Evolutionary conservation across 1,140 invertebrate species (phyloP).

Genomic region (Phymorhynchus buccinoides): DNA sequence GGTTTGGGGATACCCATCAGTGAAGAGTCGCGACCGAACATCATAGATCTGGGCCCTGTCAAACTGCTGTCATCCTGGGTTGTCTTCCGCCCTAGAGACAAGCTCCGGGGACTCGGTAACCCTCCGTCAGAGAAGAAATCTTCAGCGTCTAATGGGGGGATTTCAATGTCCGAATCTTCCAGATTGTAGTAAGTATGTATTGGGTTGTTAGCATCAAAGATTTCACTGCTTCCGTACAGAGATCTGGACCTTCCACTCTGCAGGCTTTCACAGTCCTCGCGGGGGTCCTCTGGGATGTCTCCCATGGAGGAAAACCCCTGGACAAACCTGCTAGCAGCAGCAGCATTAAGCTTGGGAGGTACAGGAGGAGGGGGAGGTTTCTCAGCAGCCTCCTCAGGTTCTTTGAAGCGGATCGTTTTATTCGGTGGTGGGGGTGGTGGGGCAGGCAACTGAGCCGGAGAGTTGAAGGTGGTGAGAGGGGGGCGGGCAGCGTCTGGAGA

Average conservation of each 20-base stretch:
- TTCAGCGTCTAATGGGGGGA: constrained; percentile 55
- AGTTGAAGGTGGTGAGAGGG: constrained; percentile 30
- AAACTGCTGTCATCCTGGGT: constrained; percentile 33
- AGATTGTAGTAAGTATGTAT: constrained; percentile 48
- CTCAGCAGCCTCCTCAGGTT: background rate
- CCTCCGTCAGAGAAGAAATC: constrained; percentile 58
- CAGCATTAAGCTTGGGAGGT: background rate
- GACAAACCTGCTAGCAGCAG: background rate
- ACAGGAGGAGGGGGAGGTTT: background rate
- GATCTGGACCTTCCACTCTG: constrained; percentile 54
- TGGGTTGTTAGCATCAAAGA: constrained; percentile 48
- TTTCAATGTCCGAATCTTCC: constrained; percentile 58
- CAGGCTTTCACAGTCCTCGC: constrained; percentile 48
- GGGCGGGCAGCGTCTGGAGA: constrained; percentile 11
- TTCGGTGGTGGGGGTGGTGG: background rate
- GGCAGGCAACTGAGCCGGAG: constrained; percentile 2
- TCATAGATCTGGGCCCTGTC: constrained; percentile 14
- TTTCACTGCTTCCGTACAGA: constrained; percentile 60
- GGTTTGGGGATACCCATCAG: constrained; percentile 22
- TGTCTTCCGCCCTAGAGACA: constrained; percentile 9
- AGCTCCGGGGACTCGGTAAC: constrained; percentile 52
- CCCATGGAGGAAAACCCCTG: constrained; percentile 40
- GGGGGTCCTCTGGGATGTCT: constrained; percentile 46
- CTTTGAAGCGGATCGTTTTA: constrained; percentile 39
- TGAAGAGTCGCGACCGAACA: constrained; percentile 26